These are phyloP conservation scores for Hoplodrina blanda DNA, from an alignment of 2,888 invertebrate genomes.

Conservation along the genomic window DNA sequence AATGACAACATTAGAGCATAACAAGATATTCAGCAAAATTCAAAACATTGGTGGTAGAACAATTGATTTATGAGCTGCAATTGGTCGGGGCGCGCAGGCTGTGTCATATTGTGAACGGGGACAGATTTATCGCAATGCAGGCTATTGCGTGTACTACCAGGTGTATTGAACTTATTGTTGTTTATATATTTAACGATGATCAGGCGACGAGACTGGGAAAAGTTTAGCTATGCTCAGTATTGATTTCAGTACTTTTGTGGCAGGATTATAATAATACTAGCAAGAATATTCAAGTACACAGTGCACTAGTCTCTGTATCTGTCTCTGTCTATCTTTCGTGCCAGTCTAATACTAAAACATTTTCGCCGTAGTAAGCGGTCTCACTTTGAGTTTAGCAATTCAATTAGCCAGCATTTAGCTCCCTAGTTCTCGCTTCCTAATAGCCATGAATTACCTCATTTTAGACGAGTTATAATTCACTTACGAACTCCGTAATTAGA, in stretches of 20 bases:
- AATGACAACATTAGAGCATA: slow-evolving; percentile 3
- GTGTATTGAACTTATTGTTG: slow-evolving; percentile 41
- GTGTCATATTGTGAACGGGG: slow-evolving; percentile 61
- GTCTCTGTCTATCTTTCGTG: neutral
- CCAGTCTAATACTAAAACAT: neutral
- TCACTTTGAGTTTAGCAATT: neutral
- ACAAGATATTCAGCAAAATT: slow-evolving; percentile 41
- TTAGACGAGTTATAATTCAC: neutral
- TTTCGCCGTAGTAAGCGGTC: neutral
- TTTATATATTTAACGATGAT: slow-evolving; percentile 15
- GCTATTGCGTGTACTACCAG: slow-evolving; percentile 44
- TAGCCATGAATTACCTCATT: neutral
- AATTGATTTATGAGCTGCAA: slow-evolving; percentile 59
- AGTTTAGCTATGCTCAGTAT: neutral
- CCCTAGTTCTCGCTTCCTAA: neutral
- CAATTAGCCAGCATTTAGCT: slow-evolving; percentile 3
- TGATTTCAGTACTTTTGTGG: slow-evolving; percentile 12
- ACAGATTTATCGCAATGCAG: slow-evolving; percentile 67
- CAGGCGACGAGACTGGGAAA: slow-evolving; percentile 6
- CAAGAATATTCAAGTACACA: slow-evolving; percentile 15
- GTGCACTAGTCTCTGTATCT: slow-evolving; percentile 2
- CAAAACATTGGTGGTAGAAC: slow-evolving; percentile 39
- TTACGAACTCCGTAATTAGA: neutral
- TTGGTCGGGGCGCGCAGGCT: slow-evolving; percentile 45
- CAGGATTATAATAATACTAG: neutral